Conservation (phyloP, 1,140 invertebrate genomes). For the Orchestia grillus region DNA sequence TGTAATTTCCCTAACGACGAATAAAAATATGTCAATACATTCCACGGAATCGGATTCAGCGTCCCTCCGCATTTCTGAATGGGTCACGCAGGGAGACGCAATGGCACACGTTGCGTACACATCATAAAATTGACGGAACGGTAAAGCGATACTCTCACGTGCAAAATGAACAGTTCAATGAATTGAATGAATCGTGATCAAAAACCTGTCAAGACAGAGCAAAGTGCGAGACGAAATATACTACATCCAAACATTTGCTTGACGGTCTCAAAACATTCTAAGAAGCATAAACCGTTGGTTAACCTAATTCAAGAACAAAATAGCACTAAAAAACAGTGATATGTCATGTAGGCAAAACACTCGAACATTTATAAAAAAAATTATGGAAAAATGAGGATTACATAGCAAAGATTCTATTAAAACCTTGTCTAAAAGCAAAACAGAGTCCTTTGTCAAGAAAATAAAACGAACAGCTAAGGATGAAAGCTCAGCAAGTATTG, state of each 20-base stretch:
- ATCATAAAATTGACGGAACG: too few relatives aligned
- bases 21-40: not conserved
- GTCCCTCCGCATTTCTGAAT: not conserved
- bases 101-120: not conserved
- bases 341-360: not conserved
- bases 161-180: too few relatives aligned
- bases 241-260: not conserved
- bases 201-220: not conserved
- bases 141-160: too few relatives aligned
- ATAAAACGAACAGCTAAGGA: not conserved
- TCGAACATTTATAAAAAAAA: not conserved
- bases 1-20: not conserved
- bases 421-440: not conserved
- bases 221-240: not conserved
- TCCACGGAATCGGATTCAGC: not conserved
- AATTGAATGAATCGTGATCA: not conserved
- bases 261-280: not conserved
- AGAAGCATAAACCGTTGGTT: not conserved
- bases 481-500: not conserved
- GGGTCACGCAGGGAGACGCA: not conserved
- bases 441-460: not conserved
- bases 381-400: not conserved
- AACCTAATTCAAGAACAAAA: not conserved
- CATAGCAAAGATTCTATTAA: not conserved
- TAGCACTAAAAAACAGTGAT: not conserved